A percentile compares a stretch with the other conserved stretches of the same genome.
Conservation (phyloP, 2,113 vertebrate species). For the Climacteris rufus region DNA sequence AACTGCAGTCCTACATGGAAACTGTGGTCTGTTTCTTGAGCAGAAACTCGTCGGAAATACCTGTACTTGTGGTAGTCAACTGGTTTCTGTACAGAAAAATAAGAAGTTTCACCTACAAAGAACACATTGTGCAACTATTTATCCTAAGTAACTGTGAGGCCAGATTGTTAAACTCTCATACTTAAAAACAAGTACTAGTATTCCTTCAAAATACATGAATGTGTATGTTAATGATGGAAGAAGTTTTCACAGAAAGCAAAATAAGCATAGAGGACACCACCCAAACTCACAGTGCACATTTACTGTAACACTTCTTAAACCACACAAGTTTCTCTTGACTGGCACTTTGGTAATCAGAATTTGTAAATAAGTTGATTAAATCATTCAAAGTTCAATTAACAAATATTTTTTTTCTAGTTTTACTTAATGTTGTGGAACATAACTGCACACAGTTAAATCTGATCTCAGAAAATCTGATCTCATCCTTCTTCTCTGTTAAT, state of each 20-base stretch:
- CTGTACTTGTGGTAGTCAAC: conserved; percentile 89
- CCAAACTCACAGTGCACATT: background rate
- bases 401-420: background rate
- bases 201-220: background rate
- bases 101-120: background rate
- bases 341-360: background rate
- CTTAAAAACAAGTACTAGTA: background rate
- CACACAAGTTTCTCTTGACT: background rate
- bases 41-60: conserved; percentile 87
- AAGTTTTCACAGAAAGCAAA: background rate
- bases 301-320: background rate
- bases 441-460: background rate
- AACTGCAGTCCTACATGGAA: conserved; percentile 94
- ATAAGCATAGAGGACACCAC: background rate
- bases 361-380: background rate
- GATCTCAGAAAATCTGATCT: background rate
- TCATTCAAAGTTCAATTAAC: background rate
- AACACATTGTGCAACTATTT: background rate
- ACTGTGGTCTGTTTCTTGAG: conserved; percentile 87
- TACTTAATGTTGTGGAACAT: background rate
- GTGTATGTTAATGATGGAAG: background rate
- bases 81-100: conserved; percentile 77
- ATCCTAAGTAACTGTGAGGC: background rate
- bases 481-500: background rate
- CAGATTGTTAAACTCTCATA: background rate